Base-by-base conservation (phyloP, 2,797 vertebrate species). In the Melanotaenia nigrans region DNA sequence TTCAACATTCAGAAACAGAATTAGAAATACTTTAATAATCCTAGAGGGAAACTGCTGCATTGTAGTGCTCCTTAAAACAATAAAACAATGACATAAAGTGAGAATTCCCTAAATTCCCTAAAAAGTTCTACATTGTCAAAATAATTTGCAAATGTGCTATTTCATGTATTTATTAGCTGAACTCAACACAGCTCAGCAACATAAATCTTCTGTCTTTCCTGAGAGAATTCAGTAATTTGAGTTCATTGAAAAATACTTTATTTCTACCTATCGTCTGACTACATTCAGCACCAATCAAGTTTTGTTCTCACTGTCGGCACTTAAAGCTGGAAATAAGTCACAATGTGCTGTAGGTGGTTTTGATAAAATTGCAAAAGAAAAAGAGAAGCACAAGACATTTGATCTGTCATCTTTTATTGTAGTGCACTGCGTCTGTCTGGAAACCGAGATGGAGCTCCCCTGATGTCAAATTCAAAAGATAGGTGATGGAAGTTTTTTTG, bases 401-500 rank as follows among this genome's bases (percentile, higher is more conserved):
- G 20, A 36, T 51, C 13, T 25, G 65, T 47, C 38, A 22, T 42
- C 42, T 61, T 70, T 40, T 22, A 28, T 30, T 51, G 22, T 10
- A 4, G 22, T 33, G 13, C 18, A 16, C 28, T 40, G n/a, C 20
- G 42, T 22, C 38, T 57, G 53, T 47, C 69, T 47, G 20, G 13
- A 71, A 62, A 56, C 51, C 2, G 11, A 32, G n/a, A 3, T 12
- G 12, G 14, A 63, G 18, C 68, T 71, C 36, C 42, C 45, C 36
- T 62, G 42, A 62, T 62, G 36, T 22, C 32, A 70, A 24, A 61
- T 22, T 32, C 20, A 65, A 73, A 71, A 55, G n/a, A 59, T 49
- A 16, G 61, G 55, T 61, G 38, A 33, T 72, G 61, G 20, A 22
- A 42, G 30, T 72, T 25, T 73, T 64, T 64, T 16, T 67, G 32